Base-by-base conservation (phyloP, 2,797 vertebrate species). In the Ficedula albicollis region DNA sequence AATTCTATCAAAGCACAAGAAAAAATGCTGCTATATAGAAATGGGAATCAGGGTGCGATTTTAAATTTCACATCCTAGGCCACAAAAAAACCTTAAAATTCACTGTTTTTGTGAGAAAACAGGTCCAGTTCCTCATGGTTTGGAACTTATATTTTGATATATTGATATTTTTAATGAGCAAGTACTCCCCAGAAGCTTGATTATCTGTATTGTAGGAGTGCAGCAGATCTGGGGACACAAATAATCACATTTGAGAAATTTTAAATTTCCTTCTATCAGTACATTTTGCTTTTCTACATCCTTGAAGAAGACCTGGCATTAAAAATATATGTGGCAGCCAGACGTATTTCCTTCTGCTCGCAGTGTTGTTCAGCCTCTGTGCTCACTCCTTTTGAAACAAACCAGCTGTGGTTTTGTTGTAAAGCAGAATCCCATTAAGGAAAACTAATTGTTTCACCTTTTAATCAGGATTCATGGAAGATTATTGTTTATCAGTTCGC, bases 381-480 rank as follows among this genome's bases (percentile, higher is more conserved):
- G 73, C 43, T 92, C 78, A 23, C 69, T 79, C 70, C 51, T 58
- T 85, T 80, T 83, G 75, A 85, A 74, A 87, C 30, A 80, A 94
- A 80, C n/a, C 90, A 94, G 68, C 68, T 89, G 68, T 58, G 75
- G 46, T 68, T 92, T 87, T 77, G 49, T 83, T 68, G 69, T 67
- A 80, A 64, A 87, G 70, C 46, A 89, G 38, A 77, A 93, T 85
- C 68, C 27, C 59, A 63, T 95, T 95, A 94, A 81, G 70, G 60
- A 88, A 88, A 58, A 96, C 73, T 90, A 91, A 94, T 82, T 84
- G 76, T 83, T 94, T 94, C 92, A 89, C 76, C 92, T 95, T 90
- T 95, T 88, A 95, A 93, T 87, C 30, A 12, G 90, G 67, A 87
- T 83, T 52, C 51, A 25, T 59, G 46, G 66, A 75, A 88, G 51